Conservation (phyloP, 2,113 vertebrate species). For the Pteropus alecto region DNA sequence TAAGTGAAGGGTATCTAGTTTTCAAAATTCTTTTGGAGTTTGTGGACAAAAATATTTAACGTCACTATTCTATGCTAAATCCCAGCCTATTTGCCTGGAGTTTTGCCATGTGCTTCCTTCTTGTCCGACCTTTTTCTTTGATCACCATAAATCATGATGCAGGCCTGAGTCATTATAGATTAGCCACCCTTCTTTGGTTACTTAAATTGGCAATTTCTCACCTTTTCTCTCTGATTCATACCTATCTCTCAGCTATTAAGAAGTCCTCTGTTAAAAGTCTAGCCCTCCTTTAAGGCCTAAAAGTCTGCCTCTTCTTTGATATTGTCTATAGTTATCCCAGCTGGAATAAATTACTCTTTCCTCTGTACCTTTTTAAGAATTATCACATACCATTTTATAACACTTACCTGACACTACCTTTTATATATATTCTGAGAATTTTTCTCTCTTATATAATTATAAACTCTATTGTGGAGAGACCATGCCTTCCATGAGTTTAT, state of each 20-base stretch:
- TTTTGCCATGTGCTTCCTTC: not conserved
- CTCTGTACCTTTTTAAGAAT: not conserved
- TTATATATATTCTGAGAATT: not conserved
- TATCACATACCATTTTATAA: not conserved
- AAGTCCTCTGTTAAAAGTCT: not conserved
- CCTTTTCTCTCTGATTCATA: not conserved
- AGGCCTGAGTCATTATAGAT: not conserved
- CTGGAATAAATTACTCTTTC: not conserved
- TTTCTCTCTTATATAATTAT: not conserved
- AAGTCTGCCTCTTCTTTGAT: not conserved
- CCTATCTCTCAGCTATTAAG: not conserved
- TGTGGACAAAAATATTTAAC: not conserved
- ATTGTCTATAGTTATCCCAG: not conserved
- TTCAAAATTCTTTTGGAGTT: not conserved
- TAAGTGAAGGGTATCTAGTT: not conserved
- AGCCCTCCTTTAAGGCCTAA: not conserved
- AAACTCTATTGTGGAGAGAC: not conserved
- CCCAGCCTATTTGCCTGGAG: not conserved
- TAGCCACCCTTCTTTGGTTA: not conserved
- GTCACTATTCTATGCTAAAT: not conserved
- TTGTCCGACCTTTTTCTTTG: not conserved
- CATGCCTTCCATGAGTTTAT: not conserved
- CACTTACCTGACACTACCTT: not conserved
- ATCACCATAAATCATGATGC: not conserved
- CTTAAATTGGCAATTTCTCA: not conserved